Conservation (phyloP, 1,140 invertebrate species). For the Scaptodrosophila lebanonensis region DNA sequence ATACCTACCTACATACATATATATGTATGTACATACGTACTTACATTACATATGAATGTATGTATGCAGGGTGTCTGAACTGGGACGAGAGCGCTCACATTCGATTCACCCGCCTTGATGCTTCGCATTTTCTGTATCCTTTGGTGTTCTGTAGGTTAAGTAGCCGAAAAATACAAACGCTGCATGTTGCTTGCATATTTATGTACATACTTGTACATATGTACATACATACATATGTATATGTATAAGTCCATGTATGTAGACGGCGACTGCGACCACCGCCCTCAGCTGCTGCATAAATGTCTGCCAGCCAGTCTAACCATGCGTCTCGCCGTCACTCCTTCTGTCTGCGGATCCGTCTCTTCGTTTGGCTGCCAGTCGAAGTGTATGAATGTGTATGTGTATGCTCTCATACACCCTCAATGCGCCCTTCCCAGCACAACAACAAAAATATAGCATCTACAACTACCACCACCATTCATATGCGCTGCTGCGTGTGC, state of each 20-base stretch:
- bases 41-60: conserved; percentile 1
- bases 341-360: conserved; percentile 41
- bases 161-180: conserved; percentile 47
- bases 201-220: conserved; percentile 1
- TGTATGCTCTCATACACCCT: conserved; percentile 40
- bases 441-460: conserved; percentile 10
- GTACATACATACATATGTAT: conserved; percentile 5
- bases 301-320: conserved; percentile 71
- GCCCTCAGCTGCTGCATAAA: conserved; percentile 62
- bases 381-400: conserved; percentile 3
- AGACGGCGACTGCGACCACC: conserved; percentile 55
- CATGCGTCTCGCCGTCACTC: conserved; percentile 41
- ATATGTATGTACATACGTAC: background rate
- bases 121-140: conserved; percentile 51
- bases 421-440: conserved; percentile 45
- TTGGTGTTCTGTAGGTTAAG: conserved; percentile 62
- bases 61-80: conserved; percentile 25
- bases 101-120: conserved; percentile 37
- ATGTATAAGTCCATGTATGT: conserved; percentile 2
- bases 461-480: conserved; percentile 21
- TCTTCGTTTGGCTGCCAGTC: no score
- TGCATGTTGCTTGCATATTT: conserved; percentile 52
- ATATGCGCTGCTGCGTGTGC: no score
- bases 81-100: conserved; percentile 2
- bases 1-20: no score